phyloP scores from a whole-genome alignment of 2,888 invertebrate genomes.

The Blastobasis adustella region DNA sequence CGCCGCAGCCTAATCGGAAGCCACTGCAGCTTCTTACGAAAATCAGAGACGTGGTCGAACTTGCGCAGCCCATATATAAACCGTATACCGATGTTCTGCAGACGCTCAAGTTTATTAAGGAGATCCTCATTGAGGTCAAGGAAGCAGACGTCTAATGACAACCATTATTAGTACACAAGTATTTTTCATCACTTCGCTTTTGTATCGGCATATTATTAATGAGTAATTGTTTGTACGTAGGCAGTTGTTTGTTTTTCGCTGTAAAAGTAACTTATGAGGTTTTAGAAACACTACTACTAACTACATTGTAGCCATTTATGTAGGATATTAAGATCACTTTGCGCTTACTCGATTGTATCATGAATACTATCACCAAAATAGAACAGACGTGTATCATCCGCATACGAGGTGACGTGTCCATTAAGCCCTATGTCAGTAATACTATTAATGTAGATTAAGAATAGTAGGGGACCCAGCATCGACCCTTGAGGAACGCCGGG shows the following conservation, averaged over 20 bases:
- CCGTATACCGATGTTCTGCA: too few relatives aligned
- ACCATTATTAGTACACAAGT: too few relatives aligned
- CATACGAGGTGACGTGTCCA: constrained; percentile 5
- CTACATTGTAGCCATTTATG: constrained; percentile 6
- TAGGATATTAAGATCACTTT: constrained; percentile 7
- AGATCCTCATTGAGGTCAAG: too few relatives aligned
- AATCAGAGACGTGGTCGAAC: too few relatives aligned
- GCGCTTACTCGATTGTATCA: constrained; percentile 1
- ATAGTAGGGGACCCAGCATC: background rate
- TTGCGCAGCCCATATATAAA: too few relatives aligned
- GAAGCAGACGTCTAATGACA: too few relatives aligned
- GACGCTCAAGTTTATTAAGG: too few relatives aligned
- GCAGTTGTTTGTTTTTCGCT: constrained; percentile 8
- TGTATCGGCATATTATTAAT: background rate
- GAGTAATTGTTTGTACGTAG: background rate
- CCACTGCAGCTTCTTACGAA: too few relatives aligned
- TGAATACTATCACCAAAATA: constrained; percentile 4
- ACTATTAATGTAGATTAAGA: constrained; percentile 1
- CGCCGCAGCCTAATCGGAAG: too few relatives aligned
- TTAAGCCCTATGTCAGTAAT: background rate
- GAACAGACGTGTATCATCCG: constrained; percentile 1
- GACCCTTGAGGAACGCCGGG: background rate
- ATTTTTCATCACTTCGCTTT: background rate
- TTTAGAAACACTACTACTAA: constrained; percentile 9
- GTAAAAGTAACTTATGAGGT: constrained; percentile 6